phyloP scores from a whole-genome alignment of 1,140 invertebrate species.

The Meloidogyne floridensis region DNA sequence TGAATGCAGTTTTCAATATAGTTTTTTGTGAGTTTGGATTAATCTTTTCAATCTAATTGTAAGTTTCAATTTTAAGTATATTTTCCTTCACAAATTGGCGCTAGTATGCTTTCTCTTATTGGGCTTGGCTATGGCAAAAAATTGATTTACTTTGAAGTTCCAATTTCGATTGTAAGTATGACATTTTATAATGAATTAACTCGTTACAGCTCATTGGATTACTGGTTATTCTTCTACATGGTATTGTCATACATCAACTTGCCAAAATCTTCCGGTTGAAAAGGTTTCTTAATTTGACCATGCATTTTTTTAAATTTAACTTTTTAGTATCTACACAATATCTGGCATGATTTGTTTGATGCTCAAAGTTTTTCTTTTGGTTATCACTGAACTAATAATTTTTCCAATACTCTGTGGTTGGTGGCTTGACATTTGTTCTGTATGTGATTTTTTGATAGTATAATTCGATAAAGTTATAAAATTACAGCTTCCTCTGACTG shows the following conservation, averaged over 20 bases:
- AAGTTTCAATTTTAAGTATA: slow-evolving; percentile 76
- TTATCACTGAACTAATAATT: slow-evolving; percentile 91
- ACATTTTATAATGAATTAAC: neutral
- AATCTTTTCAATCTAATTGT: too few species aligned
- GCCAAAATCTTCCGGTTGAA: slow-evolving; percentile 75
- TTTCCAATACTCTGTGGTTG: slow-evolving; percentile 94
- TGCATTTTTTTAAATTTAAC: slow-evolving; percentile 23
- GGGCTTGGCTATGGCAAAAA: slow-evolving; percentile 69
- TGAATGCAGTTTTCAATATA: slow-evolving; percentile 91
- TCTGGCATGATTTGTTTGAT: slow-evolving; percentile 93
- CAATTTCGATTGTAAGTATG: slow-evolving; percentile 52
- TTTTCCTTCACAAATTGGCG: slow-evolving; percentile 91
- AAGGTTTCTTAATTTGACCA: slow-evolving; percentile 69
- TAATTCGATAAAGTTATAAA: neutral
- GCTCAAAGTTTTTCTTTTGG: slow-evolving; percentile 86
- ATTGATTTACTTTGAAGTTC: slow-evolving; percentile 75
- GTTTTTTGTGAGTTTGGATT: slow-evolving; percentile 71
- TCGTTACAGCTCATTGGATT: slow-evolving; percentile 75
- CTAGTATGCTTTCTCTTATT: slow-evolving; percentile 77
- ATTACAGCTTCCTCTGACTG: slow-evolving; percentile 44
- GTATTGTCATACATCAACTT: slow-evolving; percentile 80
- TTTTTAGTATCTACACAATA: slow-evolving; percentile 74
- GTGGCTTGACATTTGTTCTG: slow-evolving; percentile 97
- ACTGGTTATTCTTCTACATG: slow-evolving; percentile 80
- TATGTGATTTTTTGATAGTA: slow-evolving; percentile 69